A percentile compares a stretch with the other conserved stretches of the same genome.
These are phyloP conservation scores for Petrolisthes manimaculis DNA, from an alignment of 2,888 invertebrate species.

Conservation along the genomic window DNA sequence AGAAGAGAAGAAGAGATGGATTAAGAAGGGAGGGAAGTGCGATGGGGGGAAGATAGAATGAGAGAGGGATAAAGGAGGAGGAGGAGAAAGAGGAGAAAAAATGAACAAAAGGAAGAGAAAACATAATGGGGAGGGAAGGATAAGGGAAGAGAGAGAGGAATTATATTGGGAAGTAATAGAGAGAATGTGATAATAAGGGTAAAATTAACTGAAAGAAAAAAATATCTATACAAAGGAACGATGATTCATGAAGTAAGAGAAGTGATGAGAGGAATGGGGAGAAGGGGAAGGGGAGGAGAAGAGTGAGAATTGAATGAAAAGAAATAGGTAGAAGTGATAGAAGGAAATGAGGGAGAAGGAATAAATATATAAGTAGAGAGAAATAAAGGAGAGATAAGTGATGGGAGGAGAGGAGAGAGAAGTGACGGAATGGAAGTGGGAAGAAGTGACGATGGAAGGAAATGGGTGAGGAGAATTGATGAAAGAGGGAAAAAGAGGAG, in stretches of 20 bases:
- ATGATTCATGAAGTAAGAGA: too few species aligned
- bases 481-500: background rate
- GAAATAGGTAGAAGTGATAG: background rate
- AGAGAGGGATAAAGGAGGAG: background rate
- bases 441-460: background rate
- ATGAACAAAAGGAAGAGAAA: background rate
- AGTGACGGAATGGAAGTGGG: background rate
- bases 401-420: background rate
- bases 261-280: background rate
- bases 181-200: background rate
- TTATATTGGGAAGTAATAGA: background rate
- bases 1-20: background rate
- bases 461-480: background rate
- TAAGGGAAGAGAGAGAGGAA: background rate
- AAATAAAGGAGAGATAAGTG: background rate
- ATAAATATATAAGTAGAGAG: background rate
- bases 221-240: too few species aligned
- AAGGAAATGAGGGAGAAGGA: background rate
- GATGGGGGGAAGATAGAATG: background rate
- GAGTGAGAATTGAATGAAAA: background rate
- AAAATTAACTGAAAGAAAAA: background rate
- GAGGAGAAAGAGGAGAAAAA: conserved; percentile 3
- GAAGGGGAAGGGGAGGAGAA: conserved; percentile 2
- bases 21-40: background rate
- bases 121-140: background rate